Percentiles rank a stretch among this genome's conserved stretches.
Evolutionary conservation across 2,888 invertebrate species (phyloP).

Genomic region (Panorpa germanica): DNA sequence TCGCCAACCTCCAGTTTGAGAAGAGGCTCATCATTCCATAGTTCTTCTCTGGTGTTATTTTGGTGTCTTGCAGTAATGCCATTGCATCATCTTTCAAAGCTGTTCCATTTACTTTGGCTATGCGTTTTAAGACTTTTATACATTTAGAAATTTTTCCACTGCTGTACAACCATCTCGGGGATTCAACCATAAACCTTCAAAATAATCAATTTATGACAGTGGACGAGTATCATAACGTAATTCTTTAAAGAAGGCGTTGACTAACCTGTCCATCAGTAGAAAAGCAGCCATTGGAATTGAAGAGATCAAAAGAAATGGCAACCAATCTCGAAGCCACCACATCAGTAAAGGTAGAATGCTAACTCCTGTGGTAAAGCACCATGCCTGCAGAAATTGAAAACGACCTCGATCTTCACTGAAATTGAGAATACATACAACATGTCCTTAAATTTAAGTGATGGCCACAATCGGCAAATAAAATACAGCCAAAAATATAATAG

Average conservation of each 20-base stretch:
- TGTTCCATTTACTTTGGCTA: constrained; percentile 33
- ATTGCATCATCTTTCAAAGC: too few species aligned
- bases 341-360: constrained; percentile 28
- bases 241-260: too few species aligned
- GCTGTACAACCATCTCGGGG: constrained; percentile 41
- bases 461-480: too few species aligned
- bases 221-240: too few species aligned
- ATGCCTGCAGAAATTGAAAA: constrained; percentile 28
- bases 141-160: constrained; percentile 29
- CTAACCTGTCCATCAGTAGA: constrained; percentile 26
- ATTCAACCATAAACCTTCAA: constrained; percentile 37
- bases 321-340: constrained; percentile 30
- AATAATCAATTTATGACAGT: constrained; percentile 8
- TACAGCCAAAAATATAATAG: too few species aligned
- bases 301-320: constrained; percentile 26
- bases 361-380: constrained; percentile 31
- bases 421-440: too few species aligned
- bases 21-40: constrained; percentile 36
- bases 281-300: constrained; percentile 26
- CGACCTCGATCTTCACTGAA: constrained; percentile 26
- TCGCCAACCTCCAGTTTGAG: constrained; percentile 30
- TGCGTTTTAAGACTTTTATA: constrained; percentile 27
- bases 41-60: too few species aligned
- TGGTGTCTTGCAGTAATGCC: constrained; percentile 25
- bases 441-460: too few species aligned